These are phyloP conservation scores for Polyommatus icarus DNA, from an alignment of 2,888 invertebrate species.

Conservation along the genomic window DNA sequence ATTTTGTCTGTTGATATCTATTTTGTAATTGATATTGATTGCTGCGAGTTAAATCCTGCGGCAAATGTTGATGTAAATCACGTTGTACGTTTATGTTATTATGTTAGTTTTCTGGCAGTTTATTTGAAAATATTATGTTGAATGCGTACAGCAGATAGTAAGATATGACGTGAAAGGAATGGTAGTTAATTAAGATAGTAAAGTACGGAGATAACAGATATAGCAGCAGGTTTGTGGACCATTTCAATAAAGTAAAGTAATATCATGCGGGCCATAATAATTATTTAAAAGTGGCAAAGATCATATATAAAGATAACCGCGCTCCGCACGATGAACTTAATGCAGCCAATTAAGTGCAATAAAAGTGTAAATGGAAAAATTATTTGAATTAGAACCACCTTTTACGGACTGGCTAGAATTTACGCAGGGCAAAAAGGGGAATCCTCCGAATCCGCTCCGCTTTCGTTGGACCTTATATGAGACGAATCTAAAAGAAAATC, in stretches of 20 bases:
- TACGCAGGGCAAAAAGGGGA: slow-evolving; percentile 8
- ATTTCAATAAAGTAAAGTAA: slow-evolving; percentile 14
- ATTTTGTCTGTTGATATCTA: slow-evolving; percentile 23
- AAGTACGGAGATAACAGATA: not conserved
- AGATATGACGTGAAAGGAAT: not conserved
- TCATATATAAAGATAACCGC: slow-evolving; percentile 13
- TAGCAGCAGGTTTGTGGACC: not conserved
- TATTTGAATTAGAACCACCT: not conserved
- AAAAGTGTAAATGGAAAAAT: slow-evolving; percentile 1
- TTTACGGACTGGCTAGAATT: not conserved
- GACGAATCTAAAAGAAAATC: slow-evolving; percentile 22
- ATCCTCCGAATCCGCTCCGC: not conserved
- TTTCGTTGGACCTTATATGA: slow-evolving; percentile 1
- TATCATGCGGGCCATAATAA: slow-evolving; percentile 1
- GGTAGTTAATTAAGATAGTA: slow-evolving; percentile 5
- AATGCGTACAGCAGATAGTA: not conserved
- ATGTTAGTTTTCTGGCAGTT: not conserved
- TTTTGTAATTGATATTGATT: slow-evolving; percentile 21
- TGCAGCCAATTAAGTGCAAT: slow-evolving; percentile 4
- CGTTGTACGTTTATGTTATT: not conserved
- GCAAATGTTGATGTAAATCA: not conserved
- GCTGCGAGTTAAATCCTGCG: not conserved
- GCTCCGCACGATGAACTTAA: not conserved
- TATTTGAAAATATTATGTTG: not conserved
- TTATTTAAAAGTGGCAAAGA: slow-evolving; percentile 18